Percentiles rank a stretch among this genome's conserved stretches.
phyloP scores from a whole-genome alignment of 1,140 invertebrate species.

The Bombus confusus region DNA sequence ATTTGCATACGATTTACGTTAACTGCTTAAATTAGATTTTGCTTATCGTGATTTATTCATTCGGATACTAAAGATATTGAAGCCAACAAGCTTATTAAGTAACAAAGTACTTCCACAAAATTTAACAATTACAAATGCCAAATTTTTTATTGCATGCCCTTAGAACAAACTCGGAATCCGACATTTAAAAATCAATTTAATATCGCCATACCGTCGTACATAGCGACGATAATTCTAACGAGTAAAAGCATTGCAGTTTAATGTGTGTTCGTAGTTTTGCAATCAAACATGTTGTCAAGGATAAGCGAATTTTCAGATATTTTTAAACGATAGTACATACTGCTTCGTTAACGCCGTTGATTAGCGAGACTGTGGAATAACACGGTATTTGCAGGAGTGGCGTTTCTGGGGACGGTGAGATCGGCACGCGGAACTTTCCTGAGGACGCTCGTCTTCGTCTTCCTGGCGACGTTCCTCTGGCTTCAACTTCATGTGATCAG shows the following conservation, averaged over 20 bases:
- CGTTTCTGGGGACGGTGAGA: constrained; percentile 73
- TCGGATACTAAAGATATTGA: neutral
- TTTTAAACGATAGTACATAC: neutral
- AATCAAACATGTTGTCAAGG: neutral
- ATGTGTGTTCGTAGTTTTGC: neutral
- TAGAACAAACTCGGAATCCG: neutral
- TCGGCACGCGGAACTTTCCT: constrained; percentile 82
- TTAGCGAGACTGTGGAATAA: neutral
- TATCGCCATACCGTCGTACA: too few relatives aligned
- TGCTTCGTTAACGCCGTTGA: neutral
- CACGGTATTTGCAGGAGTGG: constrained; percentile 69
- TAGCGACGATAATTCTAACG: too few relatives aligned
- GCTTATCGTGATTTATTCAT: neutral
- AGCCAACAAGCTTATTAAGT: too few relatives aligned
- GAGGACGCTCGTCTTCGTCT: constrained; percentile 85
- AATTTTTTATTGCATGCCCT: neutral
- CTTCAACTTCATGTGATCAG: constrained; percentile 87
- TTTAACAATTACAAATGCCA: neutral
- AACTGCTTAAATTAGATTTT: neutral
- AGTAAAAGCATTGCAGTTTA: neutral
- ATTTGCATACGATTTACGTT: neutral
- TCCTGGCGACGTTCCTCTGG: constrained; percentile 87
- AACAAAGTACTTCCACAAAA: too few relatives aligned
- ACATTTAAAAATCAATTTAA: neutral
- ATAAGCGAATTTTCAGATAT: neutral